Evolutionary conservation across 1,140 invertebrate species (phyloP), one percentile per base, ranked within the genome.

Genomic region (Matsumurasca onukii): DNA sequence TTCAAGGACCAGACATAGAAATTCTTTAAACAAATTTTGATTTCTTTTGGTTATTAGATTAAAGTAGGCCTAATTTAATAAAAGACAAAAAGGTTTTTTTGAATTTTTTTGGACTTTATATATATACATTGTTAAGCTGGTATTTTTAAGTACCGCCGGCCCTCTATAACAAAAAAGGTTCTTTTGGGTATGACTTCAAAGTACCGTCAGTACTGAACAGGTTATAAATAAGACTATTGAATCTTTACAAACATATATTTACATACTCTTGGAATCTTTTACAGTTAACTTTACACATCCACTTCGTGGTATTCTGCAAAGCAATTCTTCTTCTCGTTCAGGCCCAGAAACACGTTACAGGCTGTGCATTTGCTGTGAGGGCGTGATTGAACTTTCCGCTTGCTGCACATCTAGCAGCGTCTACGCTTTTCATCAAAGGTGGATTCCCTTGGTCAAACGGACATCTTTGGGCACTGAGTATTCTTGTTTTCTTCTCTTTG

Each of bases 271-370:
- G 34, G 34, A 39, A 39, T 39, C 5, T 39, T 5, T 39, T 9
- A 39, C 34, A 9, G 34, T 17, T 39, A 39, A 5, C 17, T 9
- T 59, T 59, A 9, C 13, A 59, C 9, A 2, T 5, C 3, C 5
- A 73, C 67, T 71, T 77, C 70, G 68, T 77, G 76, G 55, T 73
- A 77, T 74, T 76, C 75, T 66, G 64, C 52, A 72, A 78, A 78
- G 73, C 75, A 76, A 74, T 78, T 76, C 75, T 77, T 78, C 73
- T 76, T 77, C 71, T 76, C 72, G 74, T 76, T 77, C 57, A 73
- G 69, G 72, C 76, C 77, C 55, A 77, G 73, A 75, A 77, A 78
- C 67, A 77, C 70, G 51, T 75, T 74, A 72, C 76, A 78, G 63
- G 73, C 72, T 31, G 70, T 75, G 74, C 77, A 78, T 68, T 75